Percentiles rank a stretch among this genome's conserved stretches.
phyloP scores from a whole-genome alignment of 1,140 invertebrate species.

The Apis laboriosa region DNA sequence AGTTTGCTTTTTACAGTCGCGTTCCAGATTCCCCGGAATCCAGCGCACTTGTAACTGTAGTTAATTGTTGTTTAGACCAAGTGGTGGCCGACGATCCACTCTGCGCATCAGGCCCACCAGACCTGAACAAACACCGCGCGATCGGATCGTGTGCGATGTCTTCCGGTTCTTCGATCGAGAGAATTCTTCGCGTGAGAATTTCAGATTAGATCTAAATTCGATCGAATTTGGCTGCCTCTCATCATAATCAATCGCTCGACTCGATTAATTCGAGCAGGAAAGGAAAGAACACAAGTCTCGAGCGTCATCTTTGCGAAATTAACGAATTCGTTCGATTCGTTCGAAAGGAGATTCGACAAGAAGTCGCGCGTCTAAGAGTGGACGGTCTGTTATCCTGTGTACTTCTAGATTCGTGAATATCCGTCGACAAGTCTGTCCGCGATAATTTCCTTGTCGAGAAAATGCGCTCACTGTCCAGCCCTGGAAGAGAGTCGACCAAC shows the following conservation, averaged over 20 bases:
- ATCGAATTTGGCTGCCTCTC: neutral
- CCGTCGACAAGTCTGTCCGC: too few species aligned
- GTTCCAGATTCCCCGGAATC: constrained; percentile 70
- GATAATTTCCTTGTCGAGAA: too few species aligned
- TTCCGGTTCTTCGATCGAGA: neutral
- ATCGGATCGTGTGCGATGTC: neutral
- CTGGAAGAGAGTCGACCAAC: too few species aligned
- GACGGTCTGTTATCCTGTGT: too few species aligned
- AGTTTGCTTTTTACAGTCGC: constrained; percentile 68
- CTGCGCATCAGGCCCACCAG: neutral
- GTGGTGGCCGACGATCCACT: neutral
- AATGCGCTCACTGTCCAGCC: too few species aligned
- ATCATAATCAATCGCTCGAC: neutral
- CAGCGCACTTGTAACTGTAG: constrained; percentile 66
- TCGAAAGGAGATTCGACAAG: too few species aligned
- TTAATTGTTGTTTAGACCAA: constrained; percentile 68
- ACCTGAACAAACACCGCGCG: neutral
- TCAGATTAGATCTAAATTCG: neutral
- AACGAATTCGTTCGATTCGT: too few species aligned
- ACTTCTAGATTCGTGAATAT: too few species aligned
- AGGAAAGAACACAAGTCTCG: too few species aligned
- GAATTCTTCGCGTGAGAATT: neutral
- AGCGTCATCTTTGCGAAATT: too few species aligned
- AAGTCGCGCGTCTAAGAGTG: too few species aligned
- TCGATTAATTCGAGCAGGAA: too few species aligned